Base-by-base conservation (phyloP, 2,888 invertebrate genomes). In the Phoenoteleia sp. region DNA sequence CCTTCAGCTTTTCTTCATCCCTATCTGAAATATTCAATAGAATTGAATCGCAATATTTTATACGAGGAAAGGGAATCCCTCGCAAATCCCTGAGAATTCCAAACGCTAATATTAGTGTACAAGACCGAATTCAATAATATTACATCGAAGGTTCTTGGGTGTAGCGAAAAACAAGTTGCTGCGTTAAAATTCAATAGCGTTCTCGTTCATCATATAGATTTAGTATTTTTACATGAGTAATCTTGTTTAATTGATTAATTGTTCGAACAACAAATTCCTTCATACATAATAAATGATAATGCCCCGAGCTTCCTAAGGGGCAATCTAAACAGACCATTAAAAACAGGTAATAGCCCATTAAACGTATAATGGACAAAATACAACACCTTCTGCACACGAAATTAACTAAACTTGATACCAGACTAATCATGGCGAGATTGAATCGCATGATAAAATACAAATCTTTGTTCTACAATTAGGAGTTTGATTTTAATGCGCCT, bases 341-440 rank as follows among this genome's bases (percentile, higher is more conserved):
- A 83, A 83, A 83, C 82, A 83, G 60, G 82, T 83, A 83, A 83
- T 83, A 83, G 82, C 82, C 82, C 82, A 83, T 83, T 83, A 83
- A 83, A 83, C 77, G 77, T 83, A 83, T 83, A 83, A 83, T 83
- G 77, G 82, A 83, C 82, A 83, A 83, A 77, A 83, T 83, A 77
- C 76, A 76, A 82, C 76, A 83, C 72, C 42, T 77, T 72, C 76
- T 77, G 76, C 77, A 77, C 76, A 67, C 72, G 33, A 77, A 77
- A 83, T 83, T 77, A 76, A 83, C 82, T 83, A 64, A 72, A 83
- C 72, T 77, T 77, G 77, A 83, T 83, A 77, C 67, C 23, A 49
- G 52, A 72, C 77, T 77, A 83, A 72, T 83, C 77, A 83, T 64
- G 77, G 45, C 66, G 52, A 76, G 76, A 82, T 82, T 82, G 71